Base-by-base conservation (phyloP, 2,888 invertebrate genomes). In the Endomychus coccineus region DNA sequence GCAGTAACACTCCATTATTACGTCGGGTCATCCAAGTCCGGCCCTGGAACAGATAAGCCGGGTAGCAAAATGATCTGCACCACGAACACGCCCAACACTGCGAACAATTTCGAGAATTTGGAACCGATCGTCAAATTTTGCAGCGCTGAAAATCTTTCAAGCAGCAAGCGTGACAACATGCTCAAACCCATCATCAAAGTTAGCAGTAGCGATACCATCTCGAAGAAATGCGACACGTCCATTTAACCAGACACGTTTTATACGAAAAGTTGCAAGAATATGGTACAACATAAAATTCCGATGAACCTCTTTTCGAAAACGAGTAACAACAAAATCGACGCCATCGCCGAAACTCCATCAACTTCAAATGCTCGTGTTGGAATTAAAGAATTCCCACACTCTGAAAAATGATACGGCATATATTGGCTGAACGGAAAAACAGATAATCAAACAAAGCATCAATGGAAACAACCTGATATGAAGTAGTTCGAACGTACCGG, bases 1-100 rank as follows among this genome's bases (percentile, higher is more conserved):
- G 77, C 29, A 75, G 71, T 32, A 74, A 69, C 36, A 74, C 77
- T 13, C 77, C 75, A 5, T 70, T 4, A 57, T 71, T n/a, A 66
- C 68, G 2, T 59, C 64, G 1, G 65, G 64, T 1, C 63, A 62
- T 39, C 48, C 63, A 4, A 66, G 65, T 39, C 71, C 73, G 0
- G 70, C 71, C 16, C 55, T 75, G 15, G 69, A 68, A 41, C 73
- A 73, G 1, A 75, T 75, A n/a, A 66, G 63, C 19, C n/a, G n/a
- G 74, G 74, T 50, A 73, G 71, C 2, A 68, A 68, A 47, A 45
- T 53, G 34, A 42, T 53, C 7, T 38, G 46, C 15, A 49, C 35
- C 4, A 17, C 22, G 10, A 27, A 24, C 24, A n/a, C n/a, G n/a
- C n/a, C n/a, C n/a, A n/a, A n/a, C n/a, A n/a, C n/a, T n/a, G n/a